phyloP scores from a whole-genome alignment of 2,797 vertebrate genomes.

The Pygocentrus nattereri region DNA sequence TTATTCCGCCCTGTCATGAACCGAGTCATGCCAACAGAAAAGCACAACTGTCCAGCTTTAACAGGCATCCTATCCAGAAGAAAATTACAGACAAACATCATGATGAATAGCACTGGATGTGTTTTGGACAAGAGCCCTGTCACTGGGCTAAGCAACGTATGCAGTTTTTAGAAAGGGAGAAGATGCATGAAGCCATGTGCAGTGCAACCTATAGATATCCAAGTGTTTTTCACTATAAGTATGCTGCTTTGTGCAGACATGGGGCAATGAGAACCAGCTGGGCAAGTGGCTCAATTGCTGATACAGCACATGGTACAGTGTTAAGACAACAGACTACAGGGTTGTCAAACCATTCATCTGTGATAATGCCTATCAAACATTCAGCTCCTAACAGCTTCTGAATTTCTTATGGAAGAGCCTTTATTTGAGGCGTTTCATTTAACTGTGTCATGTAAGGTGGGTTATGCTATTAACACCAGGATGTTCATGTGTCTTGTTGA shows the following conservation, averaged over 20 bases:
- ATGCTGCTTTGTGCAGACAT: slow-evolving; percentile 13
- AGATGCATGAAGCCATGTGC: background rate
- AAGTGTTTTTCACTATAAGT: background rate
- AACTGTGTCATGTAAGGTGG: background rate
- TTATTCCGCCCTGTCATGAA: slow-evolving; percentile 44
- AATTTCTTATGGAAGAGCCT: background rate
- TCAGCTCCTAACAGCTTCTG: background rate
- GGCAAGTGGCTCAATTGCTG: background rate
- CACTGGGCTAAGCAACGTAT: background rate
- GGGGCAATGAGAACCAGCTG: background rate
- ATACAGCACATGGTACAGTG: slow-evolving; percentile 25
- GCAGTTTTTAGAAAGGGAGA: background rate
- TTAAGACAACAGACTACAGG: background rate
- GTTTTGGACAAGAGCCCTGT: background rate
- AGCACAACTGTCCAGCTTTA: slow-evolving; percentile 9
- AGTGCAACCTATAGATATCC: background rate
- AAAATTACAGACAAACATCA: background rate
- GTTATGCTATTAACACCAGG: background rate
- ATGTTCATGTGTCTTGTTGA: background rate
- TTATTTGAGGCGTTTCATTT: background rate
- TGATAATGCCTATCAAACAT: slow-evolving; percentile 7
- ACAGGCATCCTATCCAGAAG: background rate
- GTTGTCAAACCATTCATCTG: slow-evolving; percentile 1
- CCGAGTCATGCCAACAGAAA: slow-evolving; percentile 30
- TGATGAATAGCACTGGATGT: background rate